These are phyloP conservation scores for Pandemis heparana DNA, from an alignment of 2,888 invertebrate genomes.

Conservation along the genomic window DNA sequence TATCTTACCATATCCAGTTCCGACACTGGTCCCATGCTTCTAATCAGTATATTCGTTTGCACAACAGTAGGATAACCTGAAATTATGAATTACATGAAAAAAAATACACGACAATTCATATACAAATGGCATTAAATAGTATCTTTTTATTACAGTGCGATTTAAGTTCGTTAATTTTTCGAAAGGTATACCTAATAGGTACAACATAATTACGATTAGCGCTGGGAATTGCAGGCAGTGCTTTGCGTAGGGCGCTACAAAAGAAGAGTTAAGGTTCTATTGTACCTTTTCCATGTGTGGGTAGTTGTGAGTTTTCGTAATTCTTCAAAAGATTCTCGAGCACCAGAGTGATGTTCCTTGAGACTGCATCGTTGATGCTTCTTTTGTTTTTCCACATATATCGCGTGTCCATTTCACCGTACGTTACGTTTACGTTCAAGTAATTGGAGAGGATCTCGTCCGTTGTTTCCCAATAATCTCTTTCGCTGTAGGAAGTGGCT, in stretches of 20 bases:
- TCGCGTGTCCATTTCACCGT: conserved; percentile 58
- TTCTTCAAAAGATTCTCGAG: conserved; percentile 95
- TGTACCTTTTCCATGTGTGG: conserved; percentile 94
- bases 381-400: conserved; percentile 73
- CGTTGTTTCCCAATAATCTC: conserved; percentile 66
- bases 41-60: conserved; percentile 94
- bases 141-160: too few species aligned
- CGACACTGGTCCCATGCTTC: conserved; percentile 96
- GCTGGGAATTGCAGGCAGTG: too few species aligned
- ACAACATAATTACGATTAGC: too few species aligned
- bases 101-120: background rate
- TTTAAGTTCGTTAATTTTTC: too few species aligned
- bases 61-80: conserved; percentile 93
- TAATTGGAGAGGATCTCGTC: conserved; percentile 71
- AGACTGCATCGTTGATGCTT: conserved; percentile 89
- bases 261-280: background rate
- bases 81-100: conserved; percentile 49
- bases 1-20: conserved; percentile 93
- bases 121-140: background rate
- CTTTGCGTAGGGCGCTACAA: too few species aligned
- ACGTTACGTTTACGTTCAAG: conserved; percentile 72
- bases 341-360: conserved; percentile 93
- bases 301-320: conserved; percentile 95
- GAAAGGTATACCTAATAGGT: too few species aligned
- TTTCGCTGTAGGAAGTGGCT: conserved; percentile 49